These are phyloP conservation scores for Candidula unifasciata DNA, from an alignment of 2,888 invertebrate species.

Conservation along the genomic window DNA sequence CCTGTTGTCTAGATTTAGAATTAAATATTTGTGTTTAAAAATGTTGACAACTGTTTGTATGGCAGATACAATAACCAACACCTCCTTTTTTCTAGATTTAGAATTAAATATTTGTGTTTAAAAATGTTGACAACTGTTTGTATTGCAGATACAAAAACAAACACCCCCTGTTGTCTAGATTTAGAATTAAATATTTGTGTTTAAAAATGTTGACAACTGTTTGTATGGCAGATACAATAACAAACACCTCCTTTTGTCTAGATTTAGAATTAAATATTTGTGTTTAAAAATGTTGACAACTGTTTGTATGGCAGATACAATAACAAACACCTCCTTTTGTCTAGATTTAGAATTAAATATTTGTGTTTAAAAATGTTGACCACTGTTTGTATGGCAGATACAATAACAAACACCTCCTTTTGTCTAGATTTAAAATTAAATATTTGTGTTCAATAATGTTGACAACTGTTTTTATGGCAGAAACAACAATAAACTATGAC, in stretches of 20 bases:
- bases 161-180: conserved; percentile 46
- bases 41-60: neutral
- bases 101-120: neutral
- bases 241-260: conserved; percentile 51
- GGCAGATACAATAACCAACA: no score
- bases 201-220: neutral
- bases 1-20: conserved; percentile 28
- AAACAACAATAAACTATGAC: no score
- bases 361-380: neutral
- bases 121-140: neutral
- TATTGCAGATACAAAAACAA: no score
- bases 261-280: neutral
- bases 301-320: no score
- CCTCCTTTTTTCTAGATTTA: conserved; percentile 42
- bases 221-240: no score
- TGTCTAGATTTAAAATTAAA: neutral
- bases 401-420: no score
- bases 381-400: neutral
- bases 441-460: neutral
- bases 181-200: neutral
- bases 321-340: conserved; percentile 52
- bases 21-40: neutral
- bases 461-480: neutral
- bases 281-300: neutral
- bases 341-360: neutral